Conservation (phyloP, 2,888 invertebrate genomes). For the Dysmachus trigonus region DNA sequence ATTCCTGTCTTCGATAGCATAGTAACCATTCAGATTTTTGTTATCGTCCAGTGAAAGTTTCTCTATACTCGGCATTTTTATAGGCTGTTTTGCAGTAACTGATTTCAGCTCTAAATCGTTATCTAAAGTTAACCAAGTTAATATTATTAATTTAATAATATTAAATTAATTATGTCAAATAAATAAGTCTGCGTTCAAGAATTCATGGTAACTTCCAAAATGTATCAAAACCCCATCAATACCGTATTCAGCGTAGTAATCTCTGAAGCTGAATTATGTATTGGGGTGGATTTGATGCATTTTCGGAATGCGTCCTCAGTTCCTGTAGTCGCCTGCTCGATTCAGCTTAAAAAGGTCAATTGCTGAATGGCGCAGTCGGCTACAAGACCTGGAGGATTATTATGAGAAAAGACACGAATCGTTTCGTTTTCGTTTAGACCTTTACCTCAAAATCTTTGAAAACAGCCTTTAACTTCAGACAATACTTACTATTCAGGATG, state of each 20-base stretch:
- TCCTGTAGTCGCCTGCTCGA: not conserved
- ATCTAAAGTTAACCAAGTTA: not conserved
- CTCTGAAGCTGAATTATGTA: too few species aligned
- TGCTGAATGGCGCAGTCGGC: not conserved
- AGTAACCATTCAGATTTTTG: constrained; percentile 3
- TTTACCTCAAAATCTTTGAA: not conserved
- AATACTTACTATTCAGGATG: not conserved
- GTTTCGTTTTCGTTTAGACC: too few species aligned
- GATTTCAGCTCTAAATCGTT: not conserved
- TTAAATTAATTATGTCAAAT: not conserved
- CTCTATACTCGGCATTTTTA: constrained; percentile 8
- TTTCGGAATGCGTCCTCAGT: too few species aligned
- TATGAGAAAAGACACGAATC: too few species aligned
- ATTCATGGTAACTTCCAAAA: too few species aligned
- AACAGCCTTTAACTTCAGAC: not conserved
- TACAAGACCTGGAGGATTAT: too few species aligned
- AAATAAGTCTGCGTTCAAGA: not conserved
- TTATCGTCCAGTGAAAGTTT: constrained; percentile 19
- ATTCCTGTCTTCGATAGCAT: constrained; percentile 52
- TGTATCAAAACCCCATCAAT: too few species aligned
- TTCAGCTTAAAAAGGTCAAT: not conserved
- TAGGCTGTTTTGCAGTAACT: not conserved
- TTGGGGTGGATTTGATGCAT: too few species aligned
- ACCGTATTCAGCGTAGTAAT: too few species aligned
- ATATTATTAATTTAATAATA: not conserved